phyloP scores from a whole-genome alignment of 2,888 invertebrate genomes.

The Serripes groenlandicus region DNA sequence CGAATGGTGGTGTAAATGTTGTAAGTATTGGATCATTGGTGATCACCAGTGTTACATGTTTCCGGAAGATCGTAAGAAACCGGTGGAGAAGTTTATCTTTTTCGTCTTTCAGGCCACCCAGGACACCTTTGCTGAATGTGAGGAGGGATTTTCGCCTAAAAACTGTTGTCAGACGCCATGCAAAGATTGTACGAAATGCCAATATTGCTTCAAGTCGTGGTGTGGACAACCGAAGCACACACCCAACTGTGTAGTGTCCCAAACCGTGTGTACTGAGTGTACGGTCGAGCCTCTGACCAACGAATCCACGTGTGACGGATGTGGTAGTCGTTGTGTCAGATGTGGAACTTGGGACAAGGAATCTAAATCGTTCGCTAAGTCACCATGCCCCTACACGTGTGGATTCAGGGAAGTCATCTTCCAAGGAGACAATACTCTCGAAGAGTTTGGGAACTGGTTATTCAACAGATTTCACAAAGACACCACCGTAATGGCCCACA shows the following conservation, averaged over 20 bases:
- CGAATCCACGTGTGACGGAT: conserved; percentile 7
- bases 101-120: conserved; percentile 23
- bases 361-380: not conserved
- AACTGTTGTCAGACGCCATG: no score
- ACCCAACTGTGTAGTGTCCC: conserved; percentile 52
- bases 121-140: conserved; percentile 3
- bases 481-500: conserved; percentile 56
- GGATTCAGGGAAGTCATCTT: conserved; percentile 52
- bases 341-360: conserved; percentile 27
- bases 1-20: conserved; percentile 13
- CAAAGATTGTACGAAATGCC: no score
- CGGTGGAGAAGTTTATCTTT: not conserved
- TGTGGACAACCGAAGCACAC: conserved; percentile 41
- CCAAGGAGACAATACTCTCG: conserved; percentile 39
- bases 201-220: conserved; percentile 30
- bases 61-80: conserved; percentile 11
- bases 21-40: not conserved
- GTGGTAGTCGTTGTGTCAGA: conserved; percentile 21
- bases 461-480: conserved; percentile 42
- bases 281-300: conserved; percentile 17
- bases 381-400: conserved; percentile 39
- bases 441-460: conserved; percentile 51
- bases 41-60: conserved; percentile 16
- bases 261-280: conserved; percentile 35
- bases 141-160: not conserved